Conservation (phyloP, 2,888 invertebrate species). For the Lasioglossum villosulum region DNA sequence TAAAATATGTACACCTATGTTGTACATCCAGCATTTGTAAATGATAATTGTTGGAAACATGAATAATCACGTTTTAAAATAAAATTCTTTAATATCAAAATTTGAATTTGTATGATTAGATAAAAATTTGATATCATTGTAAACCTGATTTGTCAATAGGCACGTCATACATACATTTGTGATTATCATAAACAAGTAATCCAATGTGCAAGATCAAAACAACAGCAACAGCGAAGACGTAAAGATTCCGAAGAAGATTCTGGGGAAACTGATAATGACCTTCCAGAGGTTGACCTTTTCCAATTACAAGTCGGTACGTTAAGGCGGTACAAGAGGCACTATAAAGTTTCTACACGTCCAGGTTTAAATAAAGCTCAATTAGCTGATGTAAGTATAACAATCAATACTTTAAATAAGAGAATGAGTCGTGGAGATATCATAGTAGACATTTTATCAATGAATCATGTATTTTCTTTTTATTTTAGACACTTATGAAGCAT, state of each 20-base stretch:
- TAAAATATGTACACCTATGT: neutral
- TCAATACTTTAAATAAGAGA: neutral
- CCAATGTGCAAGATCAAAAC: slow-evolving; percentile 96
- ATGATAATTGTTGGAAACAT: neutral
- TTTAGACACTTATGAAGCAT: slow-evolving; percentile 96
- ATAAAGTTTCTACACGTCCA: slow-evolving; percentile 95
- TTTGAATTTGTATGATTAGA: neutral
- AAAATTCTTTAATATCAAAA: neutral
- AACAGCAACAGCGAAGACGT: slow-evolving; percentile 87
- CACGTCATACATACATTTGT: slow-evolving; percentile 97
- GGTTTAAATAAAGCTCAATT: slow-evolving; percentile 97
- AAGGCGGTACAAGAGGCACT: slow-evolving; percentile 96
- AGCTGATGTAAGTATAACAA: slow-evolving; percentile 92
- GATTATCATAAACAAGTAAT: slow-evolving; percentile 98
- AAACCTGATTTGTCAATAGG: slow-evolving; percentile 86
- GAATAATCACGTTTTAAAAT: neutral
- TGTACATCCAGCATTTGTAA: neutral
- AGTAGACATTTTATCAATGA: neutral
- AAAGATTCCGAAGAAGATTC: slow-evolving; percentile 98
- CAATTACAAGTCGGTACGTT: slow-evolving; percentile 97
- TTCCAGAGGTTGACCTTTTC: slow-evolving; percentile 96
- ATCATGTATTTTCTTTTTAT: slow-evolving; percentile 72
- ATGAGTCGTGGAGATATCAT: neutral
- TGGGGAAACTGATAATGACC: slow-evolving; percentile 95
- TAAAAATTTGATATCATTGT: neutral